These are phyloP conservation scores for Rhingia campestris DNA, from an alignment of 2,888 invertebrate species.

Conservation along the genomic window DNA sequence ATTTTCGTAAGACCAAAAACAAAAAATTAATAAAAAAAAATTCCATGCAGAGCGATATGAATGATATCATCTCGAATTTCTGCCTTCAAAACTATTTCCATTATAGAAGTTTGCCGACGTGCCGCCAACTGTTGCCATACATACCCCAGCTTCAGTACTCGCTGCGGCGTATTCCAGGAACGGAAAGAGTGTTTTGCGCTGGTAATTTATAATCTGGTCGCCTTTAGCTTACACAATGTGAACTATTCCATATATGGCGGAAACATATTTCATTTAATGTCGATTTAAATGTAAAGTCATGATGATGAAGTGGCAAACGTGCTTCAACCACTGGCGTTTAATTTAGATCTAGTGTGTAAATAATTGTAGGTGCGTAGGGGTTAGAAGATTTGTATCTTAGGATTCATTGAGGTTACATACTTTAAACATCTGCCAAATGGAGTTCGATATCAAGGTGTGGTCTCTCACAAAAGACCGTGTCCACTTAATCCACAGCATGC, in stretches of 20 bases:
- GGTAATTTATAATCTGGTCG: slow-evolving; percentile 72
- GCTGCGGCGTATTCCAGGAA: slow-evolving; percentile 9
- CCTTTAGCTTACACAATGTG: slow-evolving; percentile 68
- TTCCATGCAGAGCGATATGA: slow-evolving; percentile 45
- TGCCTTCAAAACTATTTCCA: slow-evolving; percentile 37
- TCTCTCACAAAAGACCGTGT: neutral
- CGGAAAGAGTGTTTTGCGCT: slow-evolving; percentile 21
- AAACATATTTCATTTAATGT: slow-evolving; percentile 73
- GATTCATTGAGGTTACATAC: neutral
- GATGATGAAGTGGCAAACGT: slow-evolving; percentile 58
- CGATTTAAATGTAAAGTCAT: slow-evolving; percentile 69
- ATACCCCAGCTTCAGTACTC: neutral
- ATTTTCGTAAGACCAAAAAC: slow-evolving; percentile 48
- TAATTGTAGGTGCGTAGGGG: slow-evolving; percentile 1
- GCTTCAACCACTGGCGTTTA: slow-evolving; percentile 8
- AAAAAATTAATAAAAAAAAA: slow-evolving; percentile 10
- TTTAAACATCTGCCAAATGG: neutral
- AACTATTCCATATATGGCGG: slow-evolving; percentile 69
- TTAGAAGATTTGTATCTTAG: neutral
- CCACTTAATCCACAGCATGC: slow-evolving; percentile 25
- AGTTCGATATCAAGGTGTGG: slow-evolving; percentile 52
- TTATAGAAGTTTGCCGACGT: slow-evolving; percentile 66
- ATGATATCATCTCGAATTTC: slow-evolving; percentile 72
- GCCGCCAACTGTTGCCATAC: neutral
- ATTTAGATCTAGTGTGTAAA: slow-evolving; percentile 2